phyloP scores from a whole-genome alignment of 2,797 vertebrate species.

The Perodicticus potto region DNA sequence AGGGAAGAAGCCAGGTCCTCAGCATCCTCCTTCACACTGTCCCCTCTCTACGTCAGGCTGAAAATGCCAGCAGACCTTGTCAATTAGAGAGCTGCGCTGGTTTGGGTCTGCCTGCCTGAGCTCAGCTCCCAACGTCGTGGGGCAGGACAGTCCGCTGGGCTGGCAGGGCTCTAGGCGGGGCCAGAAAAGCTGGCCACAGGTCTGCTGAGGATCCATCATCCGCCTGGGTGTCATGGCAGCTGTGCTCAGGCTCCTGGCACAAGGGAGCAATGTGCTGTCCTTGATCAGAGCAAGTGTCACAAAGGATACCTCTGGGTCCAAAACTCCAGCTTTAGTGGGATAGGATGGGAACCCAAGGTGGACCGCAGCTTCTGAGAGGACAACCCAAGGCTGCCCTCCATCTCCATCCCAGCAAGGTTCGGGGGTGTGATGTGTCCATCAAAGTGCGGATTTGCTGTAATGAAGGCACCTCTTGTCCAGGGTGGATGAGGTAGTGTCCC shows the following conservation, averaged over 20 bases:
- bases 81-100: not conserved
- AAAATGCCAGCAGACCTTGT: not conserved
- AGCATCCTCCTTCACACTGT: not conserved
- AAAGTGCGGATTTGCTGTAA: rapidly evolving
- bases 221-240: not conserved
- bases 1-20: not conserved
- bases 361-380: not conserved
- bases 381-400: too few relatives aligned
- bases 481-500: not conserved
- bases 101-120: not conserved
- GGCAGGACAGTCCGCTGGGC: rapidly evolving
- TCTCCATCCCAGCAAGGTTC: not conserved
- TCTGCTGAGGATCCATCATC: not conserved
- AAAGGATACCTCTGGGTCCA: not conserved
- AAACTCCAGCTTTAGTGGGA: not conserved
- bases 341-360: not conserved
- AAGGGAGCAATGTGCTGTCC: not conserved
- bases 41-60: not conserved
- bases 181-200: not conserved
- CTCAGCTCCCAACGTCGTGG: not conserved
- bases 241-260: not conserved
- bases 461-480: not conserved
- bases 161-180: too few relatives aligned
- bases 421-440: not conserved
- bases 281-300: not conserved